A percentile compares a stretch with the other conserved stretches of the same genome.
Evolutionary conservation across 2,888 invertebrate species (phyloP).

Genomic region (Mesorhabditis spiculigera): DNA sequence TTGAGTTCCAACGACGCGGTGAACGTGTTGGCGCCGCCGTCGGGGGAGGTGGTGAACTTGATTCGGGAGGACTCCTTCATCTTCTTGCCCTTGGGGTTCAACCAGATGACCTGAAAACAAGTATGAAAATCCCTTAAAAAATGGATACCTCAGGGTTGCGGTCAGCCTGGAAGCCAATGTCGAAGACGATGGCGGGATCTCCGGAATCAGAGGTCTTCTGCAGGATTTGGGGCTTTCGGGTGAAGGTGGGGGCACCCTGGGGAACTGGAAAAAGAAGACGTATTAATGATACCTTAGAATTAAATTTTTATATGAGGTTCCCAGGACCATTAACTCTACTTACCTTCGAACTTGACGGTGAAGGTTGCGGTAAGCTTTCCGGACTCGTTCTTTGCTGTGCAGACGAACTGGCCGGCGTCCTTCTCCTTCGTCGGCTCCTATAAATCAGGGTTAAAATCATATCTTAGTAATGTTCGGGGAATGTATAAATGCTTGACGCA

Average conservation of each 20-base stretch:
- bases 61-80: constrained; percentile 59
- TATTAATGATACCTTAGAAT: no score
- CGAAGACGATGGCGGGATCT: constrained; percentile 59
- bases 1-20: constrained; percentile 57
- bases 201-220: constrained; percentile 58
- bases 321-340: no score
- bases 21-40: constrained; percentile 52
- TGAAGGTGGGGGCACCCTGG: constrained; percentile 59
- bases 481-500: neutral
- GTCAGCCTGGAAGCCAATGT: constrained; percentile 59
- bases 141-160: constrained; percentile 50
- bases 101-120: constrained; percentile 50
- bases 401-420: constrained; percentile 59
- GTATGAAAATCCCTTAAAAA: neutral
- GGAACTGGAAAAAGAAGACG: constrained; percentile 55
- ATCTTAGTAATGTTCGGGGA: neutral
- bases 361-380: constrained; percentile 59
- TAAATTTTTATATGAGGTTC: no score
- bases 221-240: constrained; percentile 58
- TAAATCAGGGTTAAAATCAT: constrained; percentile 14
- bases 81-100: constrained; percentile 59
- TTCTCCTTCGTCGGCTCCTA: constrained; percentile 84
- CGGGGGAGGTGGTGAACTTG: constrained; percentile 53
- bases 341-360: constrained; percentile 59
- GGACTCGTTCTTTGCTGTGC: constrained; percentile 59